Evolutionary conservation across 2,113 vertebrate species (phyloP).

Genomic region (Falcunculus frontatus): DNA sequence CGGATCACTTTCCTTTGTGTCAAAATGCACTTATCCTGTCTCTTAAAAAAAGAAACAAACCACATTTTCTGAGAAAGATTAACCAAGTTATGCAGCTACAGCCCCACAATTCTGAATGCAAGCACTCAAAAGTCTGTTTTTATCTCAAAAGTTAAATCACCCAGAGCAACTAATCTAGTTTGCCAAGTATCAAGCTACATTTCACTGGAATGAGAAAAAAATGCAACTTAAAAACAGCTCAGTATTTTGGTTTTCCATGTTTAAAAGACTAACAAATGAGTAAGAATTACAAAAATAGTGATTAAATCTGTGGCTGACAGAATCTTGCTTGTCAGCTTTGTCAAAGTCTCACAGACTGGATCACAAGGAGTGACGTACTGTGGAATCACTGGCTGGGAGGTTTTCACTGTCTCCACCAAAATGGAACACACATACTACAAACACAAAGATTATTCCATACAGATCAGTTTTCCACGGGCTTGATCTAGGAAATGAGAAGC

Average conservation of each 20-base stretch:
- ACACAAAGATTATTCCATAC: not conserved
- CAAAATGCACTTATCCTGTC: not conserved
- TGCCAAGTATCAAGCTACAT: not conserved
- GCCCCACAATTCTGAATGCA: not conserved
- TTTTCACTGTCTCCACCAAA: not conserved
- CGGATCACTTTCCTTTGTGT: not conserved
- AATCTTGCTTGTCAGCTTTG: not conserved
- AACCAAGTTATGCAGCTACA: not conserved
- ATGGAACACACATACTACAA: not conserved
- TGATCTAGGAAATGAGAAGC: not conserved
- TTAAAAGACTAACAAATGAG: not conserved
- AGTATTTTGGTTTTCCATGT: not conserved
- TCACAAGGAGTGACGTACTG: not conserved
- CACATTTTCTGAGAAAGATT: not conserved
- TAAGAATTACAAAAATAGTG: not conserved
- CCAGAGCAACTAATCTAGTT: not conserved
- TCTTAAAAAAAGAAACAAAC: not conserved
- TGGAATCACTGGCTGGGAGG: not conserved
- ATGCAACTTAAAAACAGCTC: not conserved
- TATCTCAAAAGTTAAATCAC: not conserved
- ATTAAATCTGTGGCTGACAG: not conserved
- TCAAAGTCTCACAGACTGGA: not conserved
- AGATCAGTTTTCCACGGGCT: rapidly evolving
- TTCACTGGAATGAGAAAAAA: not conserved
- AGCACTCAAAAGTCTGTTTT: not conserved